Percentiles rank a stretch among this genome's conserved stretches.
Evolutionary conservation across 2,113 vertebrate genomes (phyloP).

Genomic region (Madoqua kirkii): DNA sequence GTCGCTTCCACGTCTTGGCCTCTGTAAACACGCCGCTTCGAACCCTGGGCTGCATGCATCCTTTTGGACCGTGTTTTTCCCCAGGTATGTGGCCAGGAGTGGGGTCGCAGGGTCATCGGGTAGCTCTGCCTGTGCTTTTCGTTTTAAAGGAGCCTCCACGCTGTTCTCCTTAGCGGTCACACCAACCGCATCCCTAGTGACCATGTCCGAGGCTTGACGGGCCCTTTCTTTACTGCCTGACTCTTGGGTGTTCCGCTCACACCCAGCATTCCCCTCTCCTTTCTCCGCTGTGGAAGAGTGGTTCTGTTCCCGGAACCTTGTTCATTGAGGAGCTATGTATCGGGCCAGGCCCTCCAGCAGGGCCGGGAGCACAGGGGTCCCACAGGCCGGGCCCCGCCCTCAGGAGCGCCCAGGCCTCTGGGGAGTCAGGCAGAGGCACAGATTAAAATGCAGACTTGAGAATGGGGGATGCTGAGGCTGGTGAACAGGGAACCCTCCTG

Average conservation of each 20-base stretch:
- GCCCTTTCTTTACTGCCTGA: not conserved
- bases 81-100: not conserved
- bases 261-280: not conserved
- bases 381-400: too few relatives aligned
- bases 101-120: not conserved
- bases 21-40: accelerated
- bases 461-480: not conserved
- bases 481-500: not conserved
- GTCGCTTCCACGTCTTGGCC: not conserved
- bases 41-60: not conserved
- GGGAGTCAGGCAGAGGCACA: not conserved
- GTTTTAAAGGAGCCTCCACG: not conserved
- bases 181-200: not conserved
- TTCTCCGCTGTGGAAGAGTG: not conserved
- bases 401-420: not conserved
- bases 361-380: not conserved
- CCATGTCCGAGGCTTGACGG: not conserved
- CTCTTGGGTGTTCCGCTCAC: not conserved
- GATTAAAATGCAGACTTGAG: not conserved
- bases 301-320: not conserved
- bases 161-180: not conserved
- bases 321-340: not conserved
- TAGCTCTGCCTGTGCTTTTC: not conserved
- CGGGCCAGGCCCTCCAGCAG: not conserved
- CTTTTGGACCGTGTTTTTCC: not conserved